These are phyloP conservation scores for Arenaria interpres DNA, from an alignment of 2,113 vertebrate genomes.

Conservation along the genomic window DNA sequence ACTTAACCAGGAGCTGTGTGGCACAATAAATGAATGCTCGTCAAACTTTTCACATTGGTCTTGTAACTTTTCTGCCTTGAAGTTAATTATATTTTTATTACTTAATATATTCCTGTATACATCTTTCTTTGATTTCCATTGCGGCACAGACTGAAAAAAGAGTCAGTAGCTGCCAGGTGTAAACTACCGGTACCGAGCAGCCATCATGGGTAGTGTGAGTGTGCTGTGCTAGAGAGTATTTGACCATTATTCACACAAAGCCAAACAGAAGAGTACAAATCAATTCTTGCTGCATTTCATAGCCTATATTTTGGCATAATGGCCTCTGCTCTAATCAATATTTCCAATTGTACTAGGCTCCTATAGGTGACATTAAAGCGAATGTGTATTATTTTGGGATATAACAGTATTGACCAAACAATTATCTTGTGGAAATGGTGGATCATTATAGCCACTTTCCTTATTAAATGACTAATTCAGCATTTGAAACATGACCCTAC, in stretches of 20 bases:
- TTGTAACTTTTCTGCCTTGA: not conserved
- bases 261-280: not conserved
- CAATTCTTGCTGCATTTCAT: not conserved
- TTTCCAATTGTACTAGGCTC: not conserved
- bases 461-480: constrained; percentile 20
- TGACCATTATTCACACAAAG: not conserved
- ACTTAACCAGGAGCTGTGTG: not conserved
- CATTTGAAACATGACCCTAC: not conserved
- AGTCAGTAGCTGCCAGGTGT: not conserved
- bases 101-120: not conserved
- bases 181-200: not conserved
- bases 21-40: not conserved
- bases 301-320: not conserved
- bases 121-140: not conserved
- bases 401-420: constrained; percentile 47
- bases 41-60: not conserved
- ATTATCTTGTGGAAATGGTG: constrained; percentile 31
- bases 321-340: constrained; percentile 18
- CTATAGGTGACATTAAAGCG: not conserved
- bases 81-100: not conserved
- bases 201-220: not conserved
- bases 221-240: not conserved
- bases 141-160: not conserved
- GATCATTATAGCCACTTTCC: not conserved
- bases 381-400: constrained; percentile 14